Conservation (phyloP, 2,797 vertebrate genomes). For the Gymnothorax javanicus region DNA sequence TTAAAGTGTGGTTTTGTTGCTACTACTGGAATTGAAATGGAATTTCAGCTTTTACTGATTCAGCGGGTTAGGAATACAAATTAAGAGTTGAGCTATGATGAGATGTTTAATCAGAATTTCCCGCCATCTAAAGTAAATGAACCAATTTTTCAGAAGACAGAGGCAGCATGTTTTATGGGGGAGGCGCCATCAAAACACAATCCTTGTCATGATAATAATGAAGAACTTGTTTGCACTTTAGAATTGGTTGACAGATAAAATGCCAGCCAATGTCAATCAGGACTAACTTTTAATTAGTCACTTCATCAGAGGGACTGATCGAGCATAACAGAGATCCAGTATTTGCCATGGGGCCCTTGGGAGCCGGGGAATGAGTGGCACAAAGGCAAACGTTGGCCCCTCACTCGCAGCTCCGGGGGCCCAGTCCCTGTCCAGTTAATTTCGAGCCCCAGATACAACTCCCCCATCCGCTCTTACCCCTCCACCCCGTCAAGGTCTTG, state of each 20-base stretch:
- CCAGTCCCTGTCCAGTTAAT: background rate
- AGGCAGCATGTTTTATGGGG: background rate
- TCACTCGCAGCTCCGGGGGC: background rate
- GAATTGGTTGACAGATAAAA: background rate
- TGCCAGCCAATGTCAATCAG: background rate
- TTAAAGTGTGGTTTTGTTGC: background rate
- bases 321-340: background rate
- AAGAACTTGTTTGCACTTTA: background rate
- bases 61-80: background rate
- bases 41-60: background rate
- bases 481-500: too few relatives aligned
- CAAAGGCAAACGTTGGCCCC: background rate
- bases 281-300: background rate
- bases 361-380: background rate
- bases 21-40: background rate
- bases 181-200: too few relatives aligned
- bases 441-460: background rate
- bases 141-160: background rate
- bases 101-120: background rate
- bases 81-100: background rate
- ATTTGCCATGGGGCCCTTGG: background rate
- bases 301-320: background rate
- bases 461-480: background rate
- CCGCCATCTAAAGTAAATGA: background rate
- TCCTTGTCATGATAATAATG: background rate